Evolutionary conservation across 2,888 invertebrate genomes (phyloP).

Genomic region (Dorcus hopei): DNA sequence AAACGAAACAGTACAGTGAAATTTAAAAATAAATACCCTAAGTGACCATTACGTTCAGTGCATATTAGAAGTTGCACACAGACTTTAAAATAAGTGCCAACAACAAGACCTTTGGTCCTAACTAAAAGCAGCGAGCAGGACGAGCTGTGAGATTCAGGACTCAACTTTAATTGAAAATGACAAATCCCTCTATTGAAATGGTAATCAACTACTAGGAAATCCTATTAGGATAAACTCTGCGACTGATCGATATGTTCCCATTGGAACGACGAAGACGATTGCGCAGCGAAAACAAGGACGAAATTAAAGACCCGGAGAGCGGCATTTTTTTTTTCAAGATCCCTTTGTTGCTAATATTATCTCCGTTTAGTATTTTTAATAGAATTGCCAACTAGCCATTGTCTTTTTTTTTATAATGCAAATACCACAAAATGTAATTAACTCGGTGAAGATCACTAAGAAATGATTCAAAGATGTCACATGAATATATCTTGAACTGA

Average conservation of each 20-base stretch:
- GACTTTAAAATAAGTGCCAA: no score
- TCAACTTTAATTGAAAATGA: constrained; percentile 55
- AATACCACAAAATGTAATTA: no score
- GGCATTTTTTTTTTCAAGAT: constrained; percentile 1
- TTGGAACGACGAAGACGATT: constrained; percentile 37
- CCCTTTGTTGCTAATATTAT: constrained; percentile 10
- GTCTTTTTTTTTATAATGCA: no score
- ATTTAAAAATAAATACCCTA: no score
- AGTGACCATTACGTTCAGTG: no score
- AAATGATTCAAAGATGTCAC: no score
- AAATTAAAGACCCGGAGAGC: constrained; percentile 15
- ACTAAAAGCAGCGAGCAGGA: constrained; percentile 21
- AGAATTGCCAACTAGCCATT: not conserved
- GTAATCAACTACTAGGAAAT: constrained; percentile 55
- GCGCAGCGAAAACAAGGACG: constrained; percentile 30
- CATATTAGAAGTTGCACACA: no score
- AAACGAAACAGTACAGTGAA: no score
- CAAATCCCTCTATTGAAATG: constrained; percentile 55
- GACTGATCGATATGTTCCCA: constrained; percentile 45
- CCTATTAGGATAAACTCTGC: constrained; percentile 54
- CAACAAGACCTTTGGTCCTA: constrained; percentile 25
- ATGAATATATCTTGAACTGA: no score
- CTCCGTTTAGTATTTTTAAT: constrained; percentile 1
- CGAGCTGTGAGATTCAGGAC: constrained; percentile 46
- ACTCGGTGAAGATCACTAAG: no score